Evolutionary conservation across 1,140 invertebrate species (phyloP), one percentile per base, ranked within the genome.

Genomic region (Cecropterus lyciades): DNA sequence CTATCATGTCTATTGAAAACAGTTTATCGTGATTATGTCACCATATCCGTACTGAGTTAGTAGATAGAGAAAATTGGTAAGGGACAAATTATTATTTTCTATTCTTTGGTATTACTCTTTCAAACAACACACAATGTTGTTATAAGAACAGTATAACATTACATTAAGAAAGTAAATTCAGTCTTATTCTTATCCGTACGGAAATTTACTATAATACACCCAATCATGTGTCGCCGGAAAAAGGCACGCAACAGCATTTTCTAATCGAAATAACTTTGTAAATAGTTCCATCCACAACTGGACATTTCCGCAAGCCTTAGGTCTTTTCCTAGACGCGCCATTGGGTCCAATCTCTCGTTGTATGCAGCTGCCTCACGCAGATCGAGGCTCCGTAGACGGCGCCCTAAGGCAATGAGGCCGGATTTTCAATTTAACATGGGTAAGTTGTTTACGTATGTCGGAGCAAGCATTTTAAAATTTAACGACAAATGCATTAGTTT

Each of bases 321-420:
- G 56, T 60, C 56, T 48, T 48, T 30, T 56, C 43, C 53, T 62
- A 62, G 57, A 33, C 57, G 57, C 57, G 15, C 57, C 57, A 62
- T 48, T 62, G 57, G 33, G 45, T 62, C 46, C 57, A 62, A 62
- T 62, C 45, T 49, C 45, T 62, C 27, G 51, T 46, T 46, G 45
- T 11, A 33, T 60, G 57, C 45, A 62, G 57, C 57, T 60, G 57
- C 57, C 45, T 37, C 27, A 49, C 57, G 30, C 57, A 60, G 57
- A 37, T 37, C 57, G 45, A 48, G 15, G 5, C 24, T 49, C 27
- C 30, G 45, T 37, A 60, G 27, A 60, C 57, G 8, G 14, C 15
- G 30, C 57, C 57, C 57, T 62, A n/a, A 20, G 16, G 57, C 57
- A 51, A 62, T 48, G 9, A 33, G 30, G 42, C 57, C 46, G 57